Evolutionary conservation across 2,797 vertebrate species (phyloP).

Genomic region (Scarus forsteni): DNA sequence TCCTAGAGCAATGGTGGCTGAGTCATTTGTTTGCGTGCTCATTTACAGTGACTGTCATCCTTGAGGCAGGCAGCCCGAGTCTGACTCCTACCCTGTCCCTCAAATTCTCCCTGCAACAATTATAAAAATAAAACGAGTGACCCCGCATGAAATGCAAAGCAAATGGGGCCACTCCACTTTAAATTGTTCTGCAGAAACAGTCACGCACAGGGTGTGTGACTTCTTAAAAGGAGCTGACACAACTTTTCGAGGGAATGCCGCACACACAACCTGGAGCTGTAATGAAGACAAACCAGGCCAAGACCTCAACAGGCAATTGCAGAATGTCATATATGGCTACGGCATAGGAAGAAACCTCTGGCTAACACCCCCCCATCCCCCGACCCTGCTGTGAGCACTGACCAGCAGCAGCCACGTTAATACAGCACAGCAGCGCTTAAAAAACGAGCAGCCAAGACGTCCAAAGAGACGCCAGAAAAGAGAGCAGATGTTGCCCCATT

Average conservation of each 20-base stretch:
- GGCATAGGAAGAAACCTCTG: constrained; percentile 13
- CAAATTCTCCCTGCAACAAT: too few species aligned
- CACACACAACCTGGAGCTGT: constrained; percentile 16
- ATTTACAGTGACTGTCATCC: too few species aligned
- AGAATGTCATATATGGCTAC: constrained; percentile 17
- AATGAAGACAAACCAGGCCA: constrained; percentile 31
- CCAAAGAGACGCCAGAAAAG: constrained; percentile 25
- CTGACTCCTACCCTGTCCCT: too few species aligned
- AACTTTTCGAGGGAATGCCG: constrained; percentile 1
- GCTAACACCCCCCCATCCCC: constrained; percentile 36
- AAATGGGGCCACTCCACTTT: background rate
- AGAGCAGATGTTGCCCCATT: constrained; percentile 49
- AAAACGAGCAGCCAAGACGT: constrained; percentile 24
- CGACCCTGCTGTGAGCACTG: constrained; percentile 33
- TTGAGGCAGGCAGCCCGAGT: too few species aligned
- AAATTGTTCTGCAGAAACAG: background rate
- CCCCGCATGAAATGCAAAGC: background rate
- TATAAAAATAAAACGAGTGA: background rate
- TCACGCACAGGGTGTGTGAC: constrained; percentile 1
- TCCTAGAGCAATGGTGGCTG: too few species aligned
- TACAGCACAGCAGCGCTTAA: constrained; percentile 4
- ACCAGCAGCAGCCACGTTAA: constrained; percentile 12
- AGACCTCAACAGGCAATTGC: constrained; percentile 19
- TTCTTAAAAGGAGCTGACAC: constrained; percentile 26
- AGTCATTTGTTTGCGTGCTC: too few species aligned